These are phyloP conservation scores for Gobius niger DNA, from an alignment of 2,113 vertebrate species.

Conservation along the genomic window DNA sequence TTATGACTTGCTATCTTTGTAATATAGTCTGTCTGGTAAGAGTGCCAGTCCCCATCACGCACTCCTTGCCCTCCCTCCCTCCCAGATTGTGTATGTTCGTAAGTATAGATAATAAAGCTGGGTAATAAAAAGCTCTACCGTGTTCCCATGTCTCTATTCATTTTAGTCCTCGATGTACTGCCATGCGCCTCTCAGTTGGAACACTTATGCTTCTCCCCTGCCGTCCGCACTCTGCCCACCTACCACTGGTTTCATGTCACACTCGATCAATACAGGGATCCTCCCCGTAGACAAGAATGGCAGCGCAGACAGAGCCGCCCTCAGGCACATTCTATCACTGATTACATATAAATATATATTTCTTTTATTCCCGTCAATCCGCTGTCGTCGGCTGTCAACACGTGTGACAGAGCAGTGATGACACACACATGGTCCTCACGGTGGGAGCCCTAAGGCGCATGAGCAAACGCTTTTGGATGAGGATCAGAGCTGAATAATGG, in stretches of 20 bases:
- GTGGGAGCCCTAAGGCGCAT: constrained; percentile 1
- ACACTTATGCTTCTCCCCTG: neutral
- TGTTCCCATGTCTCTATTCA: too few relatives aligned
- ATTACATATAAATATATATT: constrained; percentile 26
- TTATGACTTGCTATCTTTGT: too few relatives aligned
- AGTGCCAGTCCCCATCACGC: too few relatives aligned
- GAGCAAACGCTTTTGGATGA: neutral
- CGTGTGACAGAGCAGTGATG: neutral
- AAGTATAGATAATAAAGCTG: too few relatives aligned
- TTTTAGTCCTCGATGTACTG: neutral
- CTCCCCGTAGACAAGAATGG: constrained; percentile 12
- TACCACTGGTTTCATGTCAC: constrained; percentile 29
- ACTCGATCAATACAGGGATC: constrained; percentile 17
- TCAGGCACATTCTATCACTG: constrained; percentile 4
- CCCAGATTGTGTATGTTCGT: too few relatives aligned
- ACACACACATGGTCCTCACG: constrained; percentile 6
- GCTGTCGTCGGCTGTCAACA: constrained; percentile 25
- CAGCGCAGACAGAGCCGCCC: neutral
- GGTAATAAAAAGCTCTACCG: too few relatives aligned
- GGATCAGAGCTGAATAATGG: neutral
- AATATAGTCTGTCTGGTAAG: too few relatives aligned
- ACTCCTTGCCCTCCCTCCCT: too few relatives aligned
- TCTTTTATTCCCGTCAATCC: constrained; percentile 8
- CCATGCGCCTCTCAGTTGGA: neutral
- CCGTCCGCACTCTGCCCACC: constrained; percentile 9